Evolutionary conservation across 2,797 vertebrate species (phyloP), one percentile per base, ranked within the genome.

Genomic region (Dryobates pubescens): DNA sequence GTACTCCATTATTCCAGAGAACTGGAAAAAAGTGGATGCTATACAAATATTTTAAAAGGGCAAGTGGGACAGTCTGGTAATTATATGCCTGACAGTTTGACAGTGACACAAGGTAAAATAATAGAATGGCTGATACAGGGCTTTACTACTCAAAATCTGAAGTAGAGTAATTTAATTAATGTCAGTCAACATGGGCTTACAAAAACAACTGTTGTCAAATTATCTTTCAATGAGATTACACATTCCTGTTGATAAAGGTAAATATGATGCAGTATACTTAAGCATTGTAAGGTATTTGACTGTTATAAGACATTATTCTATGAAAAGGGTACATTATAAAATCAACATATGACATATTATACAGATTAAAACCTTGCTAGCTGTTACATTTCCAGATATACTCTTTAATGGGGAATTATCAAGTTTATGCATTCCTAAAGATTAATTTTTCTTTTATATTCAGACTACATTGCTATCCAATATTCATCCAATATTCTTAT

Each of bases 151-250:
- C 91, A 69, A 89, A 89, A 89, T 86, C 36, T 79, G n/a, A 78
- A 88, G 82, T 10, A 81, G 51, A 7, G 26, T 69, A 91, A 91
- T 89, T 86, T 81, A 88, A 89, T 86, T 78, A 54, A 80, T 88
- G 63, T 88, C 94, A 94, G 26, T 72, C 70, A 93, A 4, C 0
- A 3, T 30, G 32, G 23, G 67, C 69, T 93, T 94, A 75, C 83
- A 70, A 92, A 95, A 95, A 93, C 77, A 95, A 59, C 17, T 77
- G 69, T 70, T 92, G 71, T 86, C 80, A 81, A 92, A 81, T 13
- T 78, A 27, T 81, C 80, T 91, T 88, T 86, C 3, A 3, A 23
- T 86, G 67, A 89, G 56, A 91, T 83, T 81, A 38, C 56, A 69
- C 64, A 75, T 83, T 91, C 43, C 51, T 1, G 1, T 56, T 83